Conservation (phyloP, 1,140 invertebrate species). For the Lepeophtheirus salmonis region DNA sequence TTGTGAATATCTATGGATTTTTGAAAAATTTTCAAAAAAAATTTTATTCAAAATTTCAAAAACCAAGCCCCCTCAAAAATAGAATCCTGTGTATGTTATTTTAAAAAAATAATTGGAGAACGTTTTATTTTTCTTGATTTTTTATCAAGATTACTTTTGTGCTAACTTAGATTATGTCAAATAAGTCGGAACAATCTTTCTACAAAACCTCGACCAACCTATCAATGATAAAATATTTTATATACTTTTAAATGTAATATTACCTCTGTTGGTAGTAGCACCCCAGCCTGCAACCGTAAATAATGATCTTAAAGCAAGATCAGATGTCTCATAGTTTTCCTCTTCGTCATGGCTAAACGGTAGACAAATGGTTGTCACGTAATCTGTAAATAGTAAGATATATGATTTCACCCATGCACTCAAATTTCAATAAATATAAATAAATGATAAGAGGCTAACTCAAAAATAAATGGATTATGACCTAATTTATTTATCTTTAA, state of each 20-base stretch:
- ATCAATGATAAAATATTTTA: background rate
- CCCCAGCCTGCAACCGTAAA: constrained; percentile 39
- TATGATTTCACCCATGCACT: too few relatives aligned
- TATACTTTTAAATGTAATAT: background rate
- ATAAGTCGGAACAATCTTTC: too few relatives aligned
- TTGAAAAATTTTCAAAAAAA: background rate
- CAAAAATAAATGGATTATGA: too few relatives aligned
- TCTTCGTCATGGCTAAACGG: constrained; percentile 25
- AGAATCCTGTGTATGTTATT: too few relatives aligned
- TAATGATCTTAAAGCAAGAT: background rate
- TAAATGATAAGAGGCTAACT: too few relatives aligned
- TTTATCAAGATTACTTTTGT: too few relatives aligned
- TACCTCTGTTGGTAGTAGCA: background rate
- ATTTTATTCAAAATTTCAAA: background rate
- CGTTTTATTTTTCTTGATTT: too few relatives aligned
- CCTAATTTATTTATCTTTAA: too few relatives aligned
- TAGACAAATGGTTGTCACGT: constrained; percentile 38
- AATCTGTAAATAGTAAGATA: constrained; percentile 24
- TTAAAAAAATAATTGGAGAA: background rate
- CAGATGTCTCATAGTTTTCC: constrained; percentile 26
- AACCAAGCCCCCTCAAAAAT: too few relatives aligned
- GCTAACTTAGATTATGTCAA: too few relatives aligned
- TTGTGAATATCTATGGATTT: background rate
- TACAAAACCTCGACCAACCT: too few relatives aligned
- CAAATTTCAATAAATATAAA: too few relatives aligned